A percentile compares a stretch with the other conserved stretches of the same genome.
Conservation (phyloP, 2,797 vertebrate species). For the Cyclura pinguis region DNA sequence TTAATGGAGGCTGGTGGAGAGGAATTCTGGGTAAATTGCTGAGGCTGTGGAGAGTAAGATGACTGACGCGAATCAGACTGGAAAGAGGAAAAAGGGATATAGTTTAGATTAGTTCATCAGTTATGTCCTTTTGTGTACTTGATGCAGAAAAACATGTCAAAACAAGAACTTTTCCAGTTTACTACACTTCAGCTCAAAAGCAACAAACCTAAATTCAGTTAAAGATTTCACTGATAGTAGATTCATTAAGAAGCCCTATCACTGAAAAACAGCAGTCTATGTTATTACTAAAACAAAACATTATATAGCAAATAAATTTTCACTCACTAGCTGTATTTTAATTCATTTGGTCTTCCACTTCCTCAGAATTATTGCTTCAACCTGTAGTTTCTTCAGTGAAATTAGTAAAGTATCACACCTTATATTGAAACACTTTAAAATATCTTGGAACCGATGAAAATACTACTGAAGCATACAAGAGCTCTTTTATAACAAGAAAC, state of each 20-base stretch:
- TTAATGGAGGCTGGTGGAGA: constrained; percentile 84
- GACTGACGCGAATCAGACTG: constrained; percentile 94
- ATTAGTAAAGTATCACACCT: not conserved
- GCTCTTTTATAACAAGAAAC: not conserved
- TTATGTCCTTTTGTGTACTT: constrained; percentile 50
- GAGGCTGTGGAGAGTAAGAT: constrained; percentile 93
- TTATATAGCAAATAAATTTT: constrained; percentile 29
- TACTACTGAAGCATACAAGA: not conserved
- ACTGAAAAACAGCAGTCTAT: not conserved
- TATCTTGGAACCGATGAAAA: not conserved
- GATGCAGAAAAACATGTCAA: constrained; percentile 12
- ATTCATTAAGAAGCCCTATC: not conserved
- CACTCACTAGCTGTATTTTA: not conserved
- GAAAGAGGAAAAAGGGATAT: constrained; percentile 62
- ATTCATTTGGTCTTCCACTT: not conserved
- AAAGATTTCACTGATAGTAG: constrained; percentile 20
- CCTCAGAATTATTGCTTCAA: not conserved
- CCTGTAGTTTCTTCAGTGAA: constrained; percentile 31
- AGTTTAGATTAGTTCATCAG: constrained; percentile 73
- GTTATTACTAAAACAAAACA: not conserved
- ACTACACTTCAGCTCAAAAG: not conserved
- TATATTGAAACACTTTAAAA: not conserved
- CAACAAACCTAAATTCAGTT: not conserved
- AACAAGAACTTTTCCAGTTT: constrained; percentile 35
- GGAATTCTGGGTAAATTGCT: constrained; percentile 86